Evolutionary conservation across 2,888 invertebrate species (phyloP).

Genomic region (Eueremaeus valkanovi): DNA sequence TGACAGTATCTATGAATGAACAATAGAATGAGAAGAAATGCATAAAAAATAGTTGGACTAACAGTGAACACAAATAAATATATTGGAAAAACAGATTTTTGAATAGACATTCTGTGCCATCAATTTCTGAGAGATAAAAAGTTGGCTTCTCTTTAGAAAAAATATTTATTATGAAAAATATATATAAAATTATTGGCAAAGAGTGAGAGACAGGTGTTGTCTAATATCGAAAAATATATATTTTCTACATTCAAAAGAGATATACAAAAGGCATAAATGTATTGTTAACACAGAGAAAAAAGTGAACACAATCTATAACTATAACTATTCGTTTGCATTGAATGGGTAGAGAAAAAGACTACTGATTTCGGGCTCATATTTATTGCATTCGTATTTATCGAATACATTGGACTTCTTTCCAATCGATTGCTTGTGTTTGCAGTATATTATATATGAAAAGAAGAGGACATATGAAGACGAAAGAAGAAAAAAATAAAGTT

Average conservation of each 20-base stretch:
- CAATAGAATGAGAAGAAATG: conserved; percentile 6
- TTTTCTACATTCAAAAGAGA: conserved; percentile 3
- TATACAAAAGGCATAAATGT: conserved; percentile 18
- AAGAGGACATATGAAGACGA: conserved; percentile 17
- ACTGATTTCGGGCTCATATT: conserved; percentile 20
- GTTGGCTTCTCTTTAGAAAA: conserved; percentile 26
- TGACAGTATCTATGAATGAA: conserved; percentile 34
- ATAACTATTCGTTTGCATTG: conserved; percentile 15
- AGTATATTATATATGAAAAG: conserved; percentile 1
- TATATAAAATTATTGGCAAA: conserved; percentile 29
- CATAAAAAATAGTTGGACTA: not conserved
- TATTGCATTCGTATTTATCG: not conserved
- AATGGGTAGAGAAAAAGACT: conserved; percentile 6
- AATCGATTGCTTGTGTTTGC: conserved; percentile 12
- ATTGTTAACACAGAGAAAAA: conserved; percentile 16
- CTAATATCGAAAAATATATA: conserved; percentile 23
- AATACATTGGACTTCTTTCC: conserved; percentile 10
- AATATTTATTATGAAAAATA: not conserved
- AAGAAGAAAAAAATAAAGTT: not conserved
- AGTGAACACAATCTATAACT: conserved; percentile 20
- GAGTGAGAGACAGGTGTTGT: conserved; percentile 21
- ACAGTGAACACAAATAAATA: not conserved
- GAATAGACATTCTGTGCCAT: conserved; percentile 25
- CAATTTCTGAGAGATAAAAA: conserved; percentile 30
- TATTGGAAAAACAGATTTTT: conserved; percentile 7